Percentiles rank a stretch among this genome's conserved stretches.
These are phyloP conservation scores for Hylaea fasciaria DNA, from an alignment of 2,888 invertebrate species.

Conservation along the genomic window DNA sequence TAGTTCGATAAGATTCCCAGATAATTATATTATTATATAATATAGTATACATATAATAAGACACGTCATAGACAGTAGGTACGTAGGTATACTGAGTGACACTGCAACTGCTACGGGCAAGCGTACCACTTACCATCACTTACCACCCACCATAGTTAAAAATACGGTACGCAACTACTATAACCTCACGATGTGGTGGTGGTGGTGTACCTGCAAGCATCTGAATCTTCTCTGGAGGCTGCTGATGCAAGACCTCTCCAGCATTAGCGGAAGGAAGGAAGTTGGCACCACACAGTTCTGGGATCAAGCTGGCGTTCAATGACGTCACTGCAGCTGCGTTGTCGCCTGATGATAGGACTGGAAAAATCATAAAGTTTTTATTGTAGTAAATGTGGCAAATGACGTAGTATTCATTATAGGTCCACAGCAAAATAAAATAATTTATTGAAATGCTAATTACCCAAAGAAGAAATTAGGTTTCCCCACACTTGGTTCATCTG, in stretches of 20 bases:
- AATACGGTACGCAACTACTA: not conserved
- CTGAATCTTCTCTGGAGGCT: constrained; percentile 83
- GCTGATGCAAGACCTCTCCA: constrained; percentile 74
- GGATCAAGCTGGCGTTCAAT: constrained; percentile 68
- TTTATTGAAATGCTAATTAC: constrained; percentile 54
- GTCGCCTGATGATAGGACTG: constrained; percentile 75
- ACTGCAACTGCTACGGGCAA: no score
- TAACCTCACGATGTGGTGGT: no score
- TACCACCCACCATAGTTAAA: no score
- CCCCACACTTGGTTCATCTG: constrained; percentile 89
- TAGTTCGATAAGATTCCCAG: no score
- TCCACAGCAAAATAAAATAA: no score
- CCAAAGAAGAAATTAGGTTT: constrained; percentile 87
- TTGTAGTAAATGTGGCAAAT: not conserved
- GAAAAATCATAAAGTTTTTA: constrained; percentile 28
- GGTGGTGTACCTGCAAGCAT: constrained; percentile 83
- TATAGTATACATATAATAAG: no score
- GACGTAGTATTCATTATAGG: not conserved
- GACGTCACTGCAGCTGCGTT: constrained; percentile 73
- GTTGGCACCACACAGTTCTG: constrained; percentile 77
- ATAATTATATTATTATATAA: no score
- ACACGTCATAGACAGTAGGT: no score
- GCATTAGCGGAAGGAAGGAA: constrained; percentile 78
- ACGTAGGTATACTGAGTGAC: no score
- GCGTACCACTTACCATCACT: no score